phyloP scores from a whole-genome alignment of 2,888 invertebrate species.

The Erebia aethiops region DNA sequence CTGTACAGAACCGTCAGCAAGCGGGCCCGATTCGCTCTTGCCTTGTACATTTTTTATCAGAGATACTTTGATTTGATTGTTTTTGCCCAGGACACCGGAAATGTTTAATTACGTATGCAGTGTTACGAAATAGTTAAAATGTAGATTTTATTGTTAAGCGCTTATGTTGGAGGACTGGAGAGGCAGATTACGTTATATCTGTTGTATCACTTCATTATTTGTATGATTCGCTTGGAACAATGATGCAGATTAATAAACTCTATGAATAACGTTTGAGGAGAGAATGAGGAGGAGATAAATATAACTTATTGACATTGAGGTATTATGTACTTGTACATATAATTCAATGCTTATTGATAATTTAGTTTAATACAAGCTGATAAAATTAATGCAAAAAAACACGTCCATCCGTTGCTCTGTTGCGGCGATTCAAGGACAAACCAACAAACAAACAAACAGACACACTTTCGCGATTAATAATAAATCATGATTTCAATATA shows the following conservation, averaged over 20 bases:
- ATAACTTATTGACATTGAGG: too few species aligned
- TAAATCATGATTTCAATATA: background rate
- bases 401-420: too few species aligned
- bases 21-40: background rate
- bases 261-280: too few species aligned
- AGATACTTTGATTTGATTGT: constrained; percentile 72
- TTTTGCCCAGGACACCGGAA: constrained; percentile 73
- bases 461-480: too few species aligned
- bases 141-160: constrained; percentile 43
- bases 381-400: too few species aligned
- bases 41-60: constrained; percentile 44
- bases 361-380: too few species aligned
- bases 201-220: background rate
- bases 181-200: background rate
- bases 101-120: constrained; percentile 73
- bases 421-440: too few species aligned
- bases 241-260: background rate
- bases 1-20: background rate
- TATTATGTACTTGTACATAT: too few species aligned
- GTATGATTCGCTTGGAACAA: background rate
- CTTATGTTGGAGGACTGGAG: constrained; percentile 26
- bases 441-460: too few species aligned
- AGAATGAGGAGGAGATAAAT: too few species aligned
- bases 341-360: too few species aligned
- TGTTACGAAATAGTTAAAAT: constrained; percentile 57